phyloP scores from a whole-genome alignment of 2,888 invertebrate species.

The Drosophila helvetica region DNA sequence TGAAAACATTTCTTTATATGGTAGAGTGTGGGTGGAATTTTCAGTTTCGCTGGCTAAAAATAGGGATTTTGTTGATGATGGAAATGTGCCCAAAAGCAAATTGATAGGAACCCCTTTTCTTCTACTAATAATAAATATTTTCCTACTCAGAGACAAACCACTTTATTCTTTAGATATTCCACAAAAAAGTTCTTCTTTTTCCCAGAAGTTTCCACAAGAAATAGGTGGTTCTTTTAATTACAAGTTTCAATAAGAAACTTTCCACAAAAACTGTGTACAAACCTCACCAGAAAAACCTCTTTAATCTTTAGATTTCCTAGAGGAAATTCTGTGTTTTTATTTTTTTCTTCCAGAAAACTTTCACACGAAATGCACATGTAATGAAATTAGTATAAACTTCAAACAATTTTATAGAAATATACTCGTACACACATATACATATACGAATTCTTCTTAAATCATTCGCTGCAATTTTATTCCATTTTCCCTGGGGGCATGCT shows the following conservation, averaged over 20 bases:
- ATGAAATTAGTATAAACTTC: slow-evolving; percentile 23
- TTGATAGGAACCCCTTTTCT: no score
- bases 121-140: no score
- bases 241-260: background rate
- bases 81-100: no score
- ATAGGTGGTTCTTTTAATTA: no score
- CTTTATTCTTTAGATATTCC: no score
- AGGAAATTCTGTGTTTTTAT: background rate
- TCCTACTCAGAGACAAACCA: no score
- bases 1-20: background rate
- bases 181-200: no score
- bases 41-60: background rate
- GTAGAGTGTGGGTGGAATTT: background rate
- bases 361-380: slow-evolving; percentile 11
- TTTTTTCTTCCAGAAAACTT: background rate
- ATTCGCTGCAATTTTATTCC: slow-evolving; percentile 36
- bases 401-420: slow-evolving; percentile 26
- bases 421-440: no score
- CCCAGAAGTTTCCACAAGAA: no score
- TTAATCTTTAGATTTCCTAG: background rate
- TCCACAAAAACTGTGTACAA: background rate
- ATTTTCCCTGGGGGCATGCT: slow-evolving; percentile 20
- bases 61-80: no score
- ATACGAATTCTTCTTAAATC: slow-evolving; percentile 31
- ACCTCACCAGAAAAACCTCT: background rate